Percentiles rank a stretch among this genome's conserved stretches.
Evolutionary conservation across 2,888 invertebrate species (phyloP).

Genomic region (Drosophila pseudotakahashii): DNA sequence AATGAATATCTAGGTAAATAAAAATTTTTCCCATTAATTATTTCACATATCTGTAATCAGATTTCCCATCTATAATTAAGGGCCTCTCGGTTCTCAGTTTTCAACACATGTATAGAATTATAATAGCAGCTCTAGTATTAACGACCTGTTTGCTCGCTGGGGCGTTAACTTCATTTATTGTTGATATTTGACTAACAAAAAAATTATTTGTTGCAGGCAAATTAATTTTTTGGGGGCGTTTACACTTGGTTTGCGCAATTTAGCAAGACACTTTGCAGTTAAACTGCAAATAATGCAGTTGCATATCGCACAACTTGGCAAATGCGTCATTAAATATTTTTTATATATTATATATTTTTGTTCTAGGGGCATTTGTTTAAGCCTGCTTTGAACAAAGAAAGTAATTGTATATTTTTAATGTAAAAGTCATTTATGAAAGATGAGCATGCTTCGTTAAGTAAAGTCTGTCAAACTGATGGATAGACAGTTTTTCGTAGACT

Average conservation of each 20-base stretch:
- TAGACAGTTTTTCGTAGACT: slow-evolving; percentile 3
- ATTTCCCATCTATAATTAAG: slow-evolving; percentile 11
- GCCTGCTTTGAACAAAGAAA: slow-evolving; percentile 24
- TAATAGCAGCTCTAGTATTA: slow-evolving; percentile 13
- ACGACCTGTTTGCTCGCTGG: slow-evolving; percentile 32
- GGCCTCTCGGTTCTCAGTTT: slow-evolving; percentile 3
- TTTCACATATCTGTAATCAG: slow-evolving; percentile 5
- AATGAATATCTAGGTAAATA: not conserved
- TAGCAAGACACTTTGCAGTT: slow-evolving; percentile 6
- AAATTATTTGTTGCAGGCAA: slow-evolving; percentile 6
- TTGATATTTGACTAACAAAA: slow-evolving; percentile 16
- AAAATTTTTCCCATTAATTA: slow-evolving; percentile 6
- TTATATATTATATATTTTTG: not conserved
- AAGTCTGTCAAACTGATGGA: slow-evolving; percentile 5
- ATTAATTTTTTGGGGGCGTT: slow-evolving; percentile 16
- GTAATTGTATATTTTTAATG: slow-evolving; percentile 21
- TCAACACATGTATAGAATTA: slow-evolving; percentile 2
- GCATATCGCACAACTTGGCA: slow-evolving; percentile 2
- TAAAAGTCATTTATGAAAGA: slow-evolving; percentile 1
- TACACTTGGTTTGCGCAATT: slow-evolving; percentile 9
- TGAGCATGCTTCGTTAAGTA: not conserved
- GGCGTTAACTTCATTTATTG: slow-evolving; percentile 31
- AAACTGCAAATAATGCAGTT: slow-evolving; percentile 1
- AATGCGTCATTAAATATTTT: slow-evolving; percentile 21
- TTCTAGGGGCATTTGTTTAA: slow-evolving; percentile 6